Evolutionary conservation across 2,113 vertebrate genomes (phyloP), one percentile per base, ranked within the genome.

Genomic region (Prochilodus magdalenae): DNA sequence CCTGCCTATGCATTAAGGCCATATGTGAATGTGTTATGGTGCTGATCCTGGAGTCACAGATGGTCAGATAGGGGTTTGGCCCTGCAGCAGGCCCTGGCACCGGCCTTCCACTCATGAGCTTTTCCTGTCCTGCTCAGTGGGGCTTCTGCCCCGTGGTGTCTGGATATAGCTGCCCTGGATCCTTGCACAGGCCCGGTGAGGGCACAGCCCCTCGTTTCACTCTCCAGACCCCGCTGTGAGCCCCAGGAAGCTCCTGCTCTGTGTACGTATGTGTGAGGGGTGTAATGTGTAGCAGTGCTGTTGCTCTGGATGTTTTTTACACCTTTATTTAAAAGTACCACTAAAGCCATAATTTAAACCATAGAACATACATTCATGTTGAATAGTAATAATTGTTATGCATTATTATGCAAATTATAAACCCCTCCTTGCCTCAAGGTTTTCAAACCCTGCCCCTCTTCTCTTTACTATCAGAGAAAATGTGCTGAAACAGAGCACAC

Each of bases 1-100:
- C 75, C 75, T 77, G 75, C 60, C 75, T 67, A 27, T 55, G 62
- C 22, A 53, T 77, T 67, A 49, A 53, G 62, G 29, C 15, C 51
- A 73, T 27, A 83, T 75, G 60, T 83, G 59, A 51, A 71, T 63
- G 67, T 76, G 51, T 76, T 53, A 70, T 49, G 57, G 59, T 74
- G 78, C 24, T 55, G 33, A 53, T 77, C 63, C 40, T 73, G 24
- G n/a, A 49, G 65, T 51, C 20, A 73, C 85, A 86, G 83, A 83
- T 85, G 83, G 85, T 60, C 79, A 67, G 81, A 80, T 79, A 53
- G 40, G 18, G 75, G 80, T 85, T 79, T 80, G 74, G 82, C 51
- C 57, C 82, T 87, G 44, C 65, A 83, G 62, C 69, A 53, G 73
- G 80, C 51, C 66, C 65, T 89, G 84, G 80, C 84, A 74, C 29